Conservation (phyloP, 2,888 invertebrate genomes). For the Halictus ligatus region DNA sequence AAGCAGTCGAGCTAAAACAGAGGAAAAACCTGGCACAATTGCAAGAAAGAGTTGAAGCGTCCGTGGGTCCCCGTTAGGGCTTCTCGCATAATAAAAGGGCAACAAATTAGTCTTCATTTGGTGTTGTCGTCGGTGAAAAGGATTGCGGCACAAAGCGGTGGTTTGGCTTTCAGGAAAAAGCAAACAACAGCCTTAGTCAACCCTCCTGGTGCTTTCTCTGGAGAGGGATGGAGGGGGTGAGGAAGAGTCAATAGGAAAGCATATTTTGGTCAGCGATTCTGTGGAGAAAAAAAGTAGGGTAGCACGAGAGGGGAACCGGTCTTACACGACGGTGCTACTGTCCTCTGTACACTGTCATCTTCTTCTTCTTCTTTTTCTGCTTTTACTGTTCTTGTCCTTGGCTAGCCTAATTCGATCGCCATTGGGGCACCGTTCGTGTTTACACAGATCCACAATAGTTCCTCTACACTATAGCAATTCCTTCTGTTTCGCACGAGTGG, state of each 20-base stretch:
- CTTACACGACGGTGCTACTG: constrained; percentile 60
- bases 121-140: constrained; percentile 40
- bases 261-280: constrained; percentile 68
- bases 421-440: constrained; percentile 59
- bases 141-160: constrained; percentile 57
- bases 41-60: not conserved
- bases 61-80: not conserved
- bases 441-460: constrained; percentile 56
- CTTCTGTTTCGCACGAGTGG: too few relatives aligned
- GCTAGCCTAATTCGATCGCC: constrained; percentile 65
- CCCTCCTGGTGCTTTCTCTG: constrained; percentile 49
- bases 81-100: constrained; percentile 30
- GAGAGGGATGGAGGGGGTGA: not conserved
- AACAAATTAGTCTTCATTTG: constrained; percentile 65
- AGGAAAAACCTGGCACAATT: not conserved
- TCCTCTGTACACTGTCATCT: constrained; percentile 2
- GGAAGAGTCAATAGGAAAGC: constrained; percentile 59
- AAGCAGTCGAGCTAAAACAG: not conserved
- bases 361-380: not conserved
- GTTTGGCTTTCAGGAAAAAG: constrained; percentile 70
- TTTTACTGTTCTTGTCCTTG: constrained; percentile 26
- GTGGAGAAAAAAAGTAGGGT: constrained; percentile 62
- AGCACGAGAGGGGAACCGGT: constrained; percentile 62
- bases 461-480: not conserved
- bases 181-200: constrained; percentile 62